Conservation (phyloP, 1,140 invertebrate species). For the Habropoda laboriosa region DNA sequence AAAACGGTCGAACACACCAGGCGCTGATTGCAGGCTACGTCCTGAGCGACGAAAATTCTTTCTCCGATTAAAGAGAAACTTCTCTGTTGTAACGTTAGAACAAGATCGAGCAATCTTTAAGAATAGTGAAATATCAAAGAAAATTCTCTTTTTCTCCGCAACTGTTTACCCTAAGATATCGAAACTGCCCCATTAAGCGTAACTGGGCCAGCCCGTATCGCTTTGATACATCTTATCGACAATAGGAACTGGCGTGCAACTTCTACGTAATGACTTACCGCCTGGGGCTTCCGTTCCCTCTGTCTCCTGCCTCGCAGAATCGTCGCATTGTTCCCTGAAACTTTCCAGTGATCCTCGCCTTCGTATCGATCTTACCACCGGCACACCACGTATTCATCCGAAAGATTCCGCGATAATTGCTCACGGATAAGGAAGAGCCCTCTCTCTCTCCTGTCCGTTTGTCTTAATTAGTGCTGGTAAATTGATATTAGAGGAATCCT, state of each 20-base stretch:
- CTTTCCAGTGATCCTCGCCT: no score
- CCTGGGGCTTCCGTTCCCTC: background rate
- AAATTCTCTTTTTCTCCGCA: no score
- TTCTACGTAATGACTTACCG: background rate
- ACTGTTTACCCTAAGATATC: no score
- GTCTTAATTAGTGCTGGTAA: background rate
- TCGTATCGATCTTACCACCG: background rate
- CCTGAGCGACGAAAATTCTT: background rate
- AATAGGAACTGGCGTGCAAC: background rate
- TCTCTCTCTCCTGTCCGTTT: background rate
- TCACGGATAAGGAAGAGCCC: background rate
- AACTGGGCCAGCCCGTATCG: conserved; percentile 15
- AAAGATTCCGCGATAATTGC: background rate
- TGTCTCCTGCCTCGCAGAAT: background rate
- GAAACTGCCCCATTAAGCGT: no score
- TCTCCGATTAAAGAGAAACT: background rate
- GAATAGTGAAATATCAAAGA: no score
- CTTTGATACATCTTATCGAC: conserved; percentile 1
- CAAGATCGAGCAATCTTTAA: no score
- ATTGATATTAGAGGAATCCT: no score
- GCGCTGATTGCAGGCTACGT: background rate
- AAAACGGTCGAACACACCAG: conserved; percentile 35
- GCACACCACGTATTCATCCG: background rate
- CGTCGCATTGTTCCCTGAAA: background rate
- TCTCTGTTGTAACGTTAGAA: no score